Evolutionary conservation across 2,888 invertebrate genomes (phyloP).

Genomic region (Biston stratarius): DNA sequence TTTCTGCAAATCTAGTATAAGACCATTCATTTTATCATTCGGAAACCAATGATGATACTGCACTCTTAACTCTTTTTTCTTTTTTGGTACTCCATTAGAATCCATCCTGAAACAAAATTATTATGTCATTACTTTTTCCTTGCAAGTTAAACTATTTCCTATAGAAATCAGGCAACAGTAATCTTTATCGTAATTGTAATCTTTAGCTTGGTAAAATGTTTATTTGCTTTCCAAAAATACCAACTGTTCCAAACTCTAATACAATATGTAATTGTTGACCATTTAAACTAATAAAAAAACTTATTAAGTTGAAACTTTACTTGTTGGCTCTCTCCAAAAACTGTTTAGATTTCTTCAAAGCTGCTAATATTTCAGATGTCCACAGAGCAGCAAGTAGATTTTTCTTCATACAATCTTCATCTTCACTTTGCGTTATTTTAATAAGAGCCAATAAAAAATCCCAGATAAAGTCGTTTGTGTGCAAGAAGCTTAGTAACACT

Average conservation of each 20-base stretch:
- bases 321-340: slow-evolving; percentile 61
- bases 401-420: slow-evolving; percentile 57
- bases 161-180: no score
- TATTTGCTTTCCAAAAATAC: no score
- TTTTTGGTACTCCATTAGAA: slow-evolving; percentile 51
- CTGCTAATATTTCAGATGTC: slow-evolving; percentile 80
- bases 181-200: no score
- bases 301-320: slow-evolving; percentile 53
- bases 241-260: no score
- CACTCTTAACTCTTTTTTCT: slow-evolving; percentile 64
- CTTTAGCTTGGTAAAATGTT: no score
- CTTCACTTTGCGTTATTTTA: slow-evolving; percentile 64
- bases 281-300: no score
- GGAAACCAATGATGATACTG: slow-evolving; percentile 76
- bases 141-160: no score
- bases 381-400: slow-evolving; percentile 81
- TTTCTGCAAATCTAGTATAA: slow-evolving; percentile 71
- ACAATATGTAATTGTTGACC: no score
- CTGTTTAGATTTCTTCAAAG: slow-evolving; percentile 71
- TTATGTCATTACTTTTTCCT: slow-evolving; percentile 8
- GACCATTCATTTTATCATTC: slow-evolving; percentile 60
- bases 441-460: slow-evolving; percentile 78
- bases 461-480: slow-evolving; percentile 80
- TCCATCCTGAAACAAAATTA: slow-evolving; percentile 58
- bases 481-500: slow-evolving; percentile 81